phyloP scores from a whole-genome alignment of 1,140 invertebrate genomes.

The Ephestia elutella region DNA sequence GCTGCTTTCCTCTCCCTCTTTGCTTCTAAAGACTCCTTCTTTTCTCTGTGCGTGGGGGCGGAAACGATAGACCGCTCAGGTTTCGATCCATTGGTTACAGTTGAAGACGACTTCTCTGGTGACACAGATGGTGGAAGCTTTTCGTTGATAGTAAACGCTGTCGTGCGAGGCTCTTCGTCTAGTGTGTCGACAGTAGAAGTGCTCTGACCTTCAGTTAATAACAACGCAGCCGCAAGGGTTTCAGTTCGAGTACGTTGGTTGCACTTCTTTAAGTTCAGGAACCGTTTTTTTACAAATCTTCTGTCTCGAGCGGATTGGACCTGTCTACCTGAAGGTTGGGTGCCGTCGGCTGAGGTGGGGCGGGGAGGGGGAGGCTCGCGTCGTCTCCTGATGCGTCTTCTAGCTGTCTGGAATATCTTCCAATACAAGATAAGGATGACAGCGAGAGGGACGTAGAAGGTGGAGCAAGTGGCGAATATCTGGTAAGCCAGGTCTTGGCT shows the following conservation, averaged over 20 bases:
- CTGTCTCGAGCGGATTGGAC: constrained; percentile 66
- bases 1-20: constrained; percentile 93
- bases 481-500: constrained; percentile 95
- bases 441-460: constrained; percentile 96
- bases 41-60: constrained; percentile 68
- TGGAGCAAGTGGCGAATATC: constrained; percentile 92
- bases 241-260: constrained; percentile 73
- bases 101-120: constrained; percentile 82
- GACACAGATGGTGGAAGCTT: constrained; percentile 75
- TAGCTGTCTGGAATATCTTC: constrained; percentile 93
- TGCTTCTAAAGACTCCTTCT: constrained; percentile 86
- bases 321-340: constrained; percentile 55
- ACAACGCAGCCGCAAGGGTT: constrained; percentile 74
- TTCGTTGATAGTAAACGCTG: constrained; percentile 82
- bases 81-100: constrained; percentile 77
- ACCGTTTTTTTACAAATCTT: constrained; percentile 70
- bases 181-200: constrained; percentile 79
- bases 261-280: constrained; percentile 74
- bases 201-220: constrained; percentile 80
- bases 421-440: constrained; percentile 95
- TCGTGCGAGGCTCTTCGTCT: constrained; percentile 78
- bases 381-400: constrained; percentile 86
- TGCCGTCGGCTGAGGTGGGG: constrained; percentile 74
- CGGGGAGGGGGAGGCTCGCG: constrained; percentile 75
- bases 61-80: constrained; percentile 57